Evolutionary conservation across 2,888 invertebrate species (phyloP).

Genomic region (Hecatera dysodea): DNA sequence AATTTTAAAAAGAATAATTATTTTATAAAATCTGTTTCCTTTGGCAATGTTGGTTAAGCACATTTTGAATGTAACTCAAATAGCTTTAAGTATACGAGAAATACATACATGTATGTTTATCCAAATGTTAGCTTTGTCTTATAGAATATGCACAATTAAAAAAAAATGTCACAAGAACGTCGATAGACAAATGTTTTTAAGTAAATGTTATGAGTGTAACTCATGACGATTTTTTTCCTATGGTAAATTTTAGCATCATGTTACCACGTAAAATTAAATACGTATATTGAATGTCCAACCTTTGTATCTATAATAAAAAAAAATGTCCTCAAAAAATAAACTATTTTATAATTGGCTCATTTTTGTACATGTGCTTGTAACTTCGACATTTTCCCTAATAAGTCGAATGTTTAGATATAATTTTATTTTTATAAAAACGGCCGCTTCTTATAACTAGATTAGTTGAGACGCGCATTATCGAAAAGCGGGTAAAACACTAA

Average conservation of each 20-base stretch:
- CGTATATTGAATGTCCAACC: slow-evolving; percentile 63
- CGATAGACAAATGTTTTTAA: slow-evolving; percentile 22
- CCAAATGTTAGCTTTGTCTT: slow-evolving; percentile 62
- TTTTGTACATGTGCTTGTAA: slow-evolving; percentile 58
- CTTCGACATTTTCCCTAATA: slow-evolving; percentile 42
- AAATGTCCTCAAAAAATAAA: slow-evolving; percentile 55
- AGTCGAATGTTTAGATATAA: slow-evolving; percentile 47
- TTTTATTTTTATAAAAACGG: slow-evolving; percentile 67
- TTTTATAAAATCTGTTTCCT: slow-evolving; percentile 39
- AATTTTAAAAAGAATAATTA: slow-evolving; percentile 50
- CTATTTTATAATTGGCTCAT: slow-evolving; percentile 67
- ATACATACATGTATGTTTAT: slow-evolving; percentile 57
- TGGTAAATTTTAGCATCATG: slow-evolving; percentile 48
- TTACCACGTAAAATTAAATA: slow-evolving; percentile 59
- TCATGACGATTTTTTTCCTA: slow-evolving; percentile 43
- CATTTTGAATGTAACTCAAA: slow-evolving; percentile 63
- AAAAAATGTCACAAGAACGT: slow-evolving; percentile 51
- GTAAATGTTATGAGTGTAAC: slow-evolving; percentile 40
- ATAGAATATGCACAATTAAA: slow-evolving; percentile 60
- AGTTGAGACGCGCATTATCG: slow-evolving; percentile 78
- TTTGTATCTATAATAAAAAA: slow-evolving; percentile 38
- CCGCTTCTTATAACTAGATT: slow-evolving; percentile 58
- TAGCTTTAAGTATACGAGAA: slow-evolving; percentile 63
- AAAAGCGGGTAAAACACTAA: slow-evolving; percentile 69
- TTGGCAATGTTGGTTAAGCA: slow-evolving; percentile 50